Evolutionary conservation across 2,797 vertebrate species (phyloP), one percentile per base, ranked within the genome.

Genomic region (Podarcis lilfordi): DNA sequence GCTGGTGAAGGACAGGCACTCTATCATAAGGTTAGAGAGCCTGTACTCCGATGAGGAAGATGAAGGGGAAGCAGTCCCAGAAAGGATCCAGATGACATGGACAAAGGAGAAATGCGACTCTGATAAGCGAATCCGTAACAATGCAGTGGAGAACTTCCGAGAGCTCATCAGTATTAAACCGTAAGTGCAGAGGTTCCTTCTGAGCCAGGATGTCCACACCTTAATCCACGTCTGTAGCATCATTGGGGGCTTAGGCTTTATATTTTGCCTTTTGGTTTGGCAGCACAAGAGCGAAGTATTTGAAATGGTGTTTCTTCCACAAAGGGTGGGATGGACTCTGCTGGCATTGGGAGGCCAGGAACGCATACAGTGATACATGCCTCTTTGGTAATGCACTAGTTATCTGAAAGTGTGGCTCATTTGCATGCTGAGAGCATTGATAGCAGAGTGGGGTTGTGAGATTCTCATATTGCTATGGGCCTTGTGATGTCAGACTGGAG

Each of bases 61-160:
- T 25, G 97, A 98, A 81, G 91, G 96, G 55, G 98, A 98, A 77
- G 61, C 96, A 35, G 97, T 98, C 84, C 94, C 97, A 19, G 98
- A 98, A 89, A 99, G 98, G 91, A 97, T 98, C 91, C 98, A 99
- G 93, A 99, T 99, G 98, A 99, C 99, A 0, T 99, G 99, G 99
- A 99, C 99, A 2, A 98, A 96, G 92, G 98, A 99, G 91, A 99
- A 97, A 91, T 96, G 97, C 40, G 98, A 98, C 0, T 97, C 97
- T 0, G 98, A 99, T 93, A 98, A 96, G 94, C 96, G 97, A 90
- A 98, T 97, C 95, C 96, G 96, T 74, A 97, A 96, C 94, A 98
- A 97, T 0, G 96, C 97, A 2, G 97, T 98, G 0, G 98, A 99
- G 91, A 98, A 97, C 96, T 99, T 99, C 94, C 96, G 98, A 93